These are phyloP conservation scores for Thryonomys swinderianus DNA, from an alignment of 2,113 vertebrate genomes.

Conservation along the genomic window DNA sequence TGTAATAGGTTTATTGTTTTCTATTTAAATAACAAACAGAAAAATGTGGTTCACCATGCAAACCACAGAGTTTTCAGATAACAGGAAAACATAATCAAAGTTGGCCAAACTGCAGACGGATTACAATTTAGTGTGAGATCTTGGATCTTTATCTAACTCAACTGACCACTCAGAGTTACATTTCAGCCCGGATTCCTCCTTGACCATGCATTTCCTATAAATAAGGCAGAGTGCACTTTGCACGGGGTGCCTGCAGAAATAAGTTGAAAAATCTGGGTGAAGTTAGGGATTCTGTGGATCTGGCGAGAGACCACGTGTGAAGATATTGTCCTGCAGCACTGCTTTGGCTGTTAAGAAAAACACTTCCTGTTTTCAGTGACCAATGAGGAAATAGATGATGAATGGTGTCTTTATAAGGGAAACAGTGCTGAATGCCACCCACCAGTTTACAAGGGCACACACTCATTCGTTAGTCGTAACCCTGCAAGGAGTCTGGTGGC, in stretches of 20 bases:
- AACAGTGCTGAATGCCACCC: not conserved
- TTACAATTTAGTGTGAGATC: conserved; percentile 2
- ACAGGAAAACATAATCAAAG: conserved; percentile 38
- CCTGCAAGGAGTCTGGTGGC: not conserved
- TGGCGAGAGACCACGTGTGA: not conserved
- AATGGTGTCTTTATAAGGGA: not conserved
- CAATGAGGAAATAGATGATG: not conserved
- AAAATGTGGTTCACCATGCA: not conserved
- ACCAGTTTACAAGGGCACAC: not conserved
- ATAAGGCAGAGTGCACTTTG: not conserved
- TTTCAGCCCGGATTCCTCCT: no score
- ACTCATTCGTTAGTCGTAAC: not conserved
- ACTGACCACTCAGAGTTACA: not conserved
- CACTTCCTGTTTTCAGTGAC: not conserved
- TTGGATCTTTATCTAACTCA: not conserved
- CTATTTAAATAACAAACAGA: conserved; percentile 30
- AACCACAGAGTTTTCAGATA: conserved; percentile 17
- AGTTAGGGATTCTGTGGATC: not conserved
- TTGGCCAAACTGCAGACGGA: not conserved
- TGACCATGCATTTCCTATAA: not conserved
- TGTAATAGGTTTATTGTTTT: conserved; percentile 27
- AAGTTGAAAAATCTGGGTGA: not conserved
- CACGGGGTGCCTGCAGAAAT: not conserved
- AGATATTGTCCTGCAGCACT: not conserved
- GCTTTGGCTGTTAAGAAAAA: not conserved